Evolutionary conservation across 2,888 invertebrate genomes (phyloP).

Genomic region (Eumacrocentrus americanus): DNA sequence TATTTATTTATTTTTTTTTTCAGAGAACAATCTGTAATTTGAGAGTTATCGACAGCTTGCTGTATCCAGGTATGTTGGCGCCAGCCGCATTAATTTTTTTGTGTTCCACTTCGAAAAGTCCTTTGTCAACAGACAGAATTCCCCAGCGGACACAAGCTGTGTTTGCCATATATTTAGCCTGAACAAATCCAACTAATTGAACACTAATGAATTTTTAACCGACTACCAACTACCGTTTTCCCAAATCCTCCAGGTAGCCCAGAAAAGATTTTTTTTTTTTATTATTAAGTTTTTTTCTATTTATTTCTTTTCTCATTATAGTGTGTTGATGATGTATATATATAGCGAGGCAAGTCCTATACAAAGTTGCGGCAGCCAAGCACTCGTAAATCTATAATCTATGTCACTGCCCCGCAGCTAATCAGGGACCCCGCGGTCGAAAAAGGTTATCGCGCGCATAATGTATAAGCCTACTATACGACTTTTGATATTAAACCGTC

Average conservation of each 20-base stretch:
- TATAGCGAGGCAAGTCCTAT: neutral
- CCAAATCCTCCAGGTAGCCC: neutral
- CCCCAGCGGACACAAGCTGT: slow-evolving; percentile 37
- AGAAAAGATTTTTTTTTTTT: no score
- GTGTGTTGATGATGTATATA: neutral
- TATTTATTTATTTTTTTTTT: no score
- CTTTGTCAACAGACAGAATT: slow-evolving; percentile 30
- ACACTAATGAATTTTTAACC: slow-evolving; percentile 47
- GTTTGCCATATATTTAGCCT: slow-evolving; percentile 48
- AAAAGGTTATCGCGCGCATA: slow-evolving; percentile 27
- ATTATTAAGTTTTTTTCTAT: neutral
- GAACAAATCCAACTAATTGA: slow-evolving; percentile 58
- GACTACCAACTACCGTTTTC: slow-evolving; percentile 2
- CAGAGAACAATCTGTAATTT: neutral
- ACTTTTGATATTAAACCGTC: slow-evolving; percentile 18
- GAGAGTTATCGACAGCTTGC: neutral
- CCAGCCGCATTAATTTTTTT: slow-evolving; percentile 38
- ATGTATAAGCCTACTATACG: slow-evolving; percentile 18
- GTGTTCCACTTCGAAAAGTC: slow-evolving; percentile 37
- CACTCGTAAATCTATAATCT: slow-evolving; percentile 19
- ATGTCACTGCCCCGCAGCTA: slow-evolving; percentile 28
- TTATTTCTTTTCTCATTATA: neutral
- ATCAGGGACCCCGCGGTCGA: slow-evolving; percentile 13
- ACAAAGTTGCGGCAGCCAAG: slow-evolving; percentile 6
- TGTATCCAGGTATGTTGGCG: neutral